phyloP scores from a whole-genome alignment of 2,113 vertebrate genomes.

The Catharus bicknelli region DNA sequence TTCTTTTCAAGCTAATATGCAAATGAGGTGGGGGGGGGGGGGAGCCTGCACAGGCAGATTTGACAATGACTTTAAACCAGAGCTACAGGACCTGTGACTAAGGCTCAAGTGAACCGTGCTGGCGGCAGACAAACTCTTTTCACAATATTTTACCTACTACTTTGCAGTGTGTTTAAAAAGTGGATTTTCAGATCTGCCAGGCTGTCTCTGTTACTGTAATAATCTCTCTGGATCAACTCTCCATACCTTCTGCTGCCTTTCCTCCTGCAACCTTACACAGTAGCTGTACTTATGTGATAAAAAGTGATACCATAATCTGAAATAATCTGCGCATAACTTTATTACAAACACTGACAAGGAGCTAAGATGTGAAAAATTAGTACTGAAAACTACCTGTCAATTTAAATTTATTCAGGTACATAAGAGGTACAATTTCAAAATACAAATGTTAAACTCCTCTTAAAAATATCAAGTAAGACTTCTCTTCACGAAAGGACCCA shows the following conservation, averaged over 20 bases:
- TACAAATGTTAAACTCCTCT: background rate
- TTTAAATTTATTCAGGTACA: background rate
- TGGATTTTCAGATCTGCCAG: constrained; percentile 50
- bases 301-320: constrained; percentile 2
- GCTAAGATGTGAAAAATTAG: background rate
- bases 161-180: constrained; percentile 46
- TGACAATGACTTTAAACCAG: constrained; percentile 83
- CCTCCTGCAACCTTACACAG: background rate
- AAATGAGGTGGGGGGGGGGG: constrained; percentile 77
- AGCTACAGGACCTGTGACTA: constrained; percentile 54
- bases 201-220: constrained; percentile 50
- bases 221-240: constrained; percentile 55
- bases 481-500: background rate
- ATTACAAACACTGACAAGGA: background rate
- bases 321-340: background rate
- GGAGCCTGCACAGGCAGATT: constrained; percentile 67
- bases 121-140: constrained; percentile 18
- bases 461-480: background rate
- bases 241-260: constrained; percentile 32
- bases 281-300: background rate
- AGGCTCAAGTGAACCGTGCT: constrained; percentile 40
- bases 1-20: constrained; percentile 90
- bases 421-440: background rate
- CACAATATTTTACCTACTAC: constrained; percentile 54
- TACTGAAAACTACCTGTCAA: background rate